Conservation (phyloP, 2,797 vertebrate species). For the Enteromius thamalakanensis region DNA sequence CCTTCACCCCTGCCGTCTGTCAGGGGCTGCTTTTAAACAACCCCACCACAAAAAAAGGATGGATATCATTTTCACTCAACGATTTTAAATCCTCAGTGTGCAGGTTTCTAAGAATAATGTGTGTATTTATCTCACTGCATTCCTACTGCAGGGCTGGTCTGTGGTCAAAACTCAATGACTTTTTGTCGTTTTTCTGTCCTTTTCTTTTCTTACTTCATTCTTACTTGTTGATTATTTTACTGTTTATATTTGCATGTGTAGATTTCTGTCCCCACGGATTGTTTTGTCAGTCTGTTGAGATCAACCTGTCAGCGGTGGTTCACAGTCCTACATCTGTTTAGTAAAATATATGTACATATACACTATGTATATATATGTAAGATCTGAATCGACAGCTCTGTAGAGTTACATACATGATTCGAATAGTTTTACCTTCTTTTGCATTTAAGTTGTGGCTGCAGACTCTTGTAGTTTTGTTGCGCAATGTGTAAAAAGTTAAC, state of each 20-base stretch:
- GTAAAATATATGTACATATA: conserved; percentile 85
- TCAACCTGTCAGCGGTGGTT: conserved; percentile 86
- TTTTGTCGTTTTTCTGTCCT: conserved; percentile 63
- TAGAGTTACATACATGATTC: conserved; percentile 88
- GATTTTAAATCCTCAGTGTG: conserved; percentile 86
- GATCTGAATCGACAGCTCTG: conserved; percentile 90
- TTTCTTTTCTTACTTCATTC: conserved; percentile 62
- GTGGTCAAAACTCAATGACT: conserved; percentile 84
- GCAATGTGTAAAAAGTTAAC: conserved; percentile 92
- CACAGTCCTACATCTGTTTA: conserved; percentile 88
- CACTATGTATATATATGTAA: conserved; percentile 82
- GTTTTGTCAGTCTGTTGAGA: conserved; percentile 84
- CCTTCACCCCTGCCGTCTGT: conserved; percentile 5
- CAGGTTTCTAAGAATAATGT: conserved; percentile 80
- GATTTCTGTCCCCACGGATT: conserved; percentile 85
- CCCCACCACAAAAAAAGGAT: conserved; percentile 73
- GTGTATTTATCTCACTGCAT: conserved; percentile 87
- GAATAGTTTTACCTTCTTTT: conserved; percentile 87
- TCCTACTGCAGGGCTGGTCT: conserved; percentile 88
- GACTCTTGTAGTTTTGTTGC: conserved; percentile 95
- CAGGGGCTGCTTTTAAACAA: conserved; percentile 56
- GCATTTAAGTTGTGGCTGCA: conserved; percentile 95
- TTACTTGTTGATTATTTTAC: conserved; percentile 66
- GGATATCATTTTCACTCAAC: conserved; percentile 88
- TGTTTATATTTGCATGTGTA: conserved; percentile 91